Conservation (phyloP, 2,888 invertebrate species). For the Agrochola lota region DNA sequence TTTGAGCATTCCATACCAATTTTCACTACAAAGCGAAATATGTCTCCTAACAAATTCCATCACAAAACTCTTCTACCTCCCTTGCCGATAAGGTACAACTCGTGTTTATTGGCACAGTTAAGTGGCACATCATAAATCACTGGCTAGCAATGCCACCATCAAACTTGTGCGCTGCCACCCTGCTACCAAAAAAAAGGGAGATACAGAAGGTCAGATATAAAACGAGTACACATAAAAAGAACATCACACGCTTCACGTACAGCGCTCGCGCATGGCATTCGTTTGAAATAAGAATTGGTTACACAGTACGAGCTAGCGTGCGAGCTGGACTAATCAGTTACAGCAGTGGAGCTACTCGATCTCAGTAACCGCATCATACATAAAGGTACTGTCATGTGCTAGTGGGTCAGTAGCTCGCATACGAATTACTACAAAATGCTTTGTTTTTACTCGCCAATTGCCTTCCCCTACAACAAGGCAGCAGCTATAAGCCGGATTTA, state of each 20-base stretch:
- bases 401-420: neutral
- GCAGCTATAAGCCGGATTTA: no score
- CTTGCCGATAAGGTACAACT: conserved; percentile 48
- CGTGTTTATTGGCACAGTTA: conserved; percentile 65
- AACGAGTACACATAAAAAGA: no score
- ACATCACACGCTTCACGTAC: neutral
- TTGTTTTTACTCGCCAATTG: no score
- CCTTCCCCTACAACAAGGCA: neutral
- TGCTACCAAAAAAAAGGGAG: neutral
- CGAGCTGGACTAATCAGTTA: neutral
- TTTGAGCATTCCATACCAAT: neutral
- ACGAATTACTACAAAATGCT: neutral
- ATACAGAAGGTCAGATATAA: neutral
- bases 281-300: neutral
- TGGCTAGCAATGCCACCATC: conserved; percentile 39
- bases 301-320: neutral
- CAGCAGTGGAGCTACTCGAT: neutral
- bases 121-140: conserved; percentile 64
- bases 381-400: neutral
- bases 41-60: conserved; percentile 37
- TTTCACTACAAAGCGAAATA: conserved; percentile 16
- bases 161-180: conserved; percentile 49
- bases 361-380: neutral
- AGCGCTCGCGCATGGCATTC: neutral
- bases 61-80: neutral